A percentile compares a stretch with the other conserved stretches of the same genome.
These are phyloP conservation scores for Zaprionus tsacasi DNA, from an alignment of 1,140 invertebrate species.

Conservation along the genomic window DNA sequence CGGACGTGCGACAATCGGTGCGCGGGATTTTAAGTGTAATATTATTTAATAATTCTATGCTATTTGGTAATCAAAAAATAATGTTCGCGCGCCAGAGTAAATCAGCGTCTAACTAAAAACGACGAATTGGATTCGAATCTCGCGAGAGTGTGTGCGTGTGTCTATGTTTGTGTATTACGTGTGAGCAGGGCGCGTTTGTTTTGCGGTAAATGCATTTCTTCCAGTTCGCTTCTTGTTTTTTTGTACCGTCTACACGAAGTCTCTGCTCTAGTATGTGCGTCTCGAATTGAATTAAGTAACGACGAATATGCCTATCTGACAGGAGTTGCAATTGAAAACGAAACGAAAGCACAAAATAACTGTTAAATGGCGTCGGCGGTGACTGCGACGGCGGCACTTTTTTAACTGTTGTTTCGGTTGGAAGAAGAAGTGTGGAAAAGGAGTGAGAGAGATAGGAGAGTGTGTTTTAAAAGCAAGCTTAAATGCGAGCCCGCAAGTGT, in stretches of 20 bases:
- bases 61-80: constrained; percentile 28
- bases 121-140: constrained; percentile 21
- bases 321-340: constrained; percentile 27
- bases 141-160: constrained; percentile 3
- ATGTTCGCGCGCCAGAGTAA: constrained; percentile 21
- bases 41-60: constrained; percentile 45
- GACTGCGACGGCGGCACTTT: constrained; percentile 18
- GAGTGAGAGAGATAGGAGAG: constrained; percentile 26
- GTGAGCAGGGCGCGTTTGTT: constrained; percentile 15
- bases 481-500: constrained; percentile 43
- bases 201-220: constrained; percentile 33
- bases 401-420: constrained; percentile 65
- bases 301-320: constrained; percentile 34
- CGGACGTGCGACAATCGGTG: constrained; percentile 37
- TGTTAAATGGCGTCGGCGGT: constrained; percentile 45
- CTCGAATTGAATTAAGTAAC: constrained; percentile 33
- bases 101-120: constrained; percentile 15
- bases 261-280: constrained; percentile 3
- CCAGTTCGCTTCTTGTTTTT: constrained; percentile 40
- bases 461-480: constrained; percentile 17
- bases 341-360: constrained; percentile 43
- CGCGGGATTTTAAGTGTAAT: constrained; percentile 44
- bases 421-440: constrained; percentile 27
- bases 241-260: constrained; percentile 55
- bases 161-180: constrained; percentile 2